Conservation (phyloP, 2,113 vertebrate species). For the Rhinolophus sinicus region DNA sequence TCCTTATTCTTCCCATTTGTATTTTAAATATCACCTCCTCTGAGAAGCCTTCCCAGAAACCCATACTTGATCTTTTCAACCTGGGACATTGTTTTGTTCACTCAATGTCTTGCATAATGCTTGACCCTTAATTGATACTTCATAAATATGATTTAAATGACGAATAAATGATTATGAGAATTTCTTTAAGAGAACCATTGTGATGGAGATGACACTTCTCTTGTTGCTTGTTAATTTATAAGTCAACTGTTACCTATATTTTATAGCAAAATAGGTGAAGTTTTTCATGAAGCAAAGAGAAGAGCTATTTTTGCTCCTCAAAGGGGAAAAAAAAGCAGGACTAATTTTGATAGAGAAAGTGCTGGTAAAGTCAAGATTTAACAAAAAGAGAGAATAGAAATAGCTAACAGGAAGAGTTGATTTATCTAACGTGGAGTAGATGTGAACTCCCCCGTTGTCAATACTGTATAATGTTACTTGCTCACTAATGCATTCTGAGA, state of each 20-base stretch:
- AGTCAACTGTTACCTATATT: neutral
- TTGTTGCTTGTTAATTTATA: neutral
- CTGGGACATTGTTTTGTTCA: neutral
- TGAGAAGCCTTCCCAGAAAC: neutral
- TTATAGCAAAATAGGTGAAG: neutral
- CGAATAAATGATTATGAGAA: neutral
- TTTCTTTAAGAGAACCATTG: neutral
- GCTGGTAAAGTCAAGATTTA: neutral
- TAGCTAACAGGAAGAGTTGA: neutral
- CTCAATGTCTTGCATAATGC: neutral
- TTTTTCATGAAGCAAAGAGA: constrained; percentile 50
- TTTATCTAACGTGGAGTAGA: neutral
- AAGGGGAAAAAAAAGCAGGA: neutral
- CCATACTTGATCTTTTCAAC: neutral
- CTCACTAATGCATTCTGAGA: neutral
- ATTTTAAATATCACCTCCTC: neutral
- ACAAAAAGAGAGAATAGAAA: neutral
- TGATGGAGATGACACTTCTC: neutral
- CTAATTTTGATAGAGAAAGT: constrained; percentile 20
- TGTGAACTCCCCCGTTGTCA: neutral
- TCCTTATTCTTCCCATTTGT: neutral
- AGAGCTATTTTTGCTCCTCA: constrained; percentile 10
- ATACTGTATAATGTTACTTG: neutral
- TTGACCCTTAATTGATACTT: neutral
- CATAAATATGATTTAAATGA: neutral